Conservation (phyloP, 2,113 vertebrate genomes). For the Indri indri region DNA sequence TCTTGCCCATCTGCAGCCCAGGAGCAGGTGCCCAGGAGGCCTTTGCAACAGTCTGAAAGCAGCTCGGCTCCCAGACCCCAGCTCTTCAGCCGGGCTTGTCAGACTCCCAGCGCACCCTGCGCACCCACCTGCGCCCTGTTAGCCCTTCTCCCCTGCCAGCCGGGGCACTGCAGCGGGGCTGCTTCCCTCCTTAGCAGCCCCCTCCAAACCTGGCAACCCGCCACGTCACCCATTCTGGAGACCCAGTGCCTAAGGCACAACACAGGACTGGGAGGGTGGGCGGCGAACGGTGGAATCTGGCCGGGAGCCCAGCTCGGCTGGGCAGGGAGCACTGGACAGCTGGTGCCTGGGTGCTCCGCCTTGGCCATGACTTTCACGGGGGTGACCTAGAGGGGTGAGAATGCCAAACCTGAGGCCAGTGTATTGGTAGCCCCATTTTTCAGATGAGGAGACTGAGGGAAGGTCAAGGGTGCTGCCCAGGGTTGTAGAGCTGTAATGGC, state of each 20-base stretch:
- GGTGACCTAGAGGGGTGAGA: background rate
- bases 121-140: background rate
- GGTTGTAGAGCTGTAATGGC: background rate
- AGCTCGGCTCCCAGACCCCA: background rate
- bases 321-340: background rate
- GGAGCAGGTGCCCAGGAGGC: background rate
- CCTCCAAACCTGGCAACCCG: background rate
- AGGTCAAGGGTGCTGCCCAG: background rate
- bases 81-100: background rate
- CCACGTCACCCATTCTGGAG: background rate
- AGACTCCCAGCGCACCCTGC: background rate
- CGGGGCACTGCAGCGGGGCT: background rate
- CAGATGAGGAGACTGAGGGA: background rate
- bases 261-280: too few species aligned
- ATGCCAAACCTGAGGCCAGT: background rate
- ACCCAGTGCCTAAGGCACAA: background rate
- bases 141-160: too few species aligned
- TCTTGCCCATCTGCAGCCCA: rapidly evolving
- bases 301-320: background rate
- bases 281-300: background rate
- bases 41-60: background rate
- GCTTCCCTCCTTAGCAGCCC: background rate
- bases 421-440: background rate
- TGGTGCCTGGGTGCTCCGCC: too few species aligned
- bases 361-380: background rate